Evolutionary conservation across 2,888 invertebrate species (phyloP), one percentile per base, ranked within the genome.

Genomic region (Caenorhabditis panamensis): DNA sequence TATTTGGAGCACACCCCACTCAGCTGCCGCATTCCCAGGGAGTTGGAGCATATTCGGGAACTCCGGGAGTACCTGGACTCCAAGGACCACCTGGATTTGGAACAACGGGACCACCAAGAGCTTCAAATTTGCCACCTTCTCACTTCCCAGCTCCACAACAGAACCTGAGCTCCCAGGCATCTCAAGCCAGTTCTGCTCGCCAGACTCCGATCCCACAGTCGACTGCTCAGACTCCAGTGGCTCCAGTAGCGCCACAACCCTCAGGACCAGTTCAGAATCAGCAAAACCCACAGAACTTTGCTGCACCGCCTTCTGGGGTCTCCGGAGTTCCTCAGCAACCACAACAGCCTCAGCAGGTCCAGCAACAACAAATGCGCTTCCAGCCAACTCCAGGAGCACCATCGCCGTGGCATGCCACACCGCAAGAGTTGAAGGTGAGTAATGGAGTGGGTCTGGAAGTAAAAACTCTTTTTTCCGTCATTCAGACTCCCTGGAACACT

Each of bases 381-480:
- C 56, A 56, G 5, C 73, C 73, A 16, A 53, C 53, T 41, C 51
- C 73, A 1, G 73, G 53, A 24, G 79, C 73, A 9, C 75, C 79
- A 26, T 73, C 75, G 16, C 79, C 73, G 44, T 72, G 72, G 81
- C 76, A 76, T 47, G 76, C 62, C 8, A 61, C 72, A 0, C 67
- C 72, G 1, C 44, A 49, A 8, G 75, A 66, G 66, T 28, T 75
- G 41, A 75, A 75, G 31, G 66, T 67, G 18, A 22, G 54, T n/a
- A n/a, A n/a, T n/a, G n/a, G n/a, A n/a, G n/a, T n/a, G n/a, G n/a
- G n/a, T n/a, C n/a, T n/a, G n/a, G n/a, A n/a, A n/a, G n/a, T n/a
- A n/a, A n/a, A n/a, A n/a, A n/a, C n/a, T n/a, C 9, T 31, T 6
- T 31, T 41, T 13, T 41, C 41, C 41, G 2, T 1, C 20, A 49